Percentiles rank a stretch among this genome's conserved stretches.
Evolutionary conservation across 2,888 invertebrate species (phyloP).

Genomic region (Halocaridina rubra): DNA sequence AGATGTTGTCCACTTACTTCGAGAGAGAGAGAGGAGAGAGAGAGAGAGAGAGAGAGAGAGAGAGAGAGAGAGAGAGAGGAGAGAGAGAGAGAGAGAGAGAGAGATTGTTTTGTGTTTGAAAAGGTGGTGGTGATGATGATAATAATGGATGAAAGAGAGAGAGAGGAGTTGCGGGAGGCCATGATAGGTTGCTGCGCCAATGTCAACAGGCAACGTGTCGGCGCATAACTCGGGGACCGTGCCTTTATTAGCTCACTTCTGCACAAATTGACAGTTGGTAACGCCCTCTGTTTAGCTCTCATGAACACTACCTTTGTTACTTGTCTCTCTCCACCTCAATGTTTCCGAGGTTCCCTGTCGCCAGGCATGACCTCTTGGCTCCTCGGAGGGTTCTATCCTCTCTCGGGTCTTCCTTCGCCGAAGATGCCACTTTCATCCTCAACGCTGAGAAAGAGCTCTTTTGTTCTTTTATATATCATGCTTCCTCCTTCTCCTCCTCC

Average conservation of each 20-base stretch:
- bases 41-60: not conserved
- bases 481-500: too few species aligned
- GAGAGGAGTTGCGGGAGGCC: not conserved
- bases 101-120: not conserved
- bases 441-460: too few species aligned
- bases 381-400: too few species aligned
- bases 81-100: not conserved
- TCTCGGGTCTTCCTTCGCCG: too few species aligned
- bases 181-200: not conserved
- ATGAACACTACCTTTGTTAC: constrained; percentile 32
- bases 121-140: not conserved
- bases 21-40: not conserved
- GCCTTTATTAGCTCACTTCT: constrained; percentile 48
- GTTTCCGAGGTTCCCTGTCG: not conserved
- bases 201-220: constrained; percentile 35
- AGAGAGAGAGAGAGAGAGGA: not conserved
- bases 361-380: not conserved
- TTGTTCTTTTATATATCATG: too few species aligned
- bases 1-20: too few species aligned
- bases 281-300: constrained; percentile 47
- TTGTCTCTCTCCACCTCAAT: not conserved
- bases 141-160: not conserved
- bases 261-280: constrained; percentile 48
- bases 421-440: too few species aligned
- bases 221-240: constrained; percentile 33